phyloP scores from a whole-genome alignment of 2,888 invertebrate species.

The Oxycera nigricornis region DNA sequence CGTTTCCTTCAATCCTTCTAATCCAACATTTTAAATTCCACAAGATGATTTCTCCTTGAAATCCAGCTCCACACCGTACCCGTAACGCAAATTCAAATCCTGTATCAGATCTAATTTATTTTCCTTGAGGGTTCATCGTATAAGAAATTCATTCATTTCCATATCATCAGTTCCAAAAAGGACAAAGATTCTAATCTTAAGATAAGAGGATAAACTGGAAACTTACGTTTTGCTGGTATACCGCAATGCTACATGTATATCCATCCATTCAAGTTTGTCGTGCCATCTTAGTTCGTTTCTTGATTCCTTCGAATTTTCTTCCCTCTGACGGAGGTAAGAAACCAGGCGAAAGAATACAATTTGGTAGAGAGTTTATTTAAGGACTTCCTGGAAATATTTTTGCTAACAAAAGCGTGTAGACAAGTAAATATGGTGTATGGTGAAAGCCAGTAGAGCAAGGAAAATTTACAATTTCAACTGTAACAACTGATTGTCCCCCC shows the following conservation, averaged over 20 bases:
- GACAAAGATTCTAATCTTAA: slow-evolving; percentile 29
- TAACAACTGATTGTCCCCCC: no score
- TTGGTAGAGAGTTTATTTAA: slow-evolving; percentile 8
- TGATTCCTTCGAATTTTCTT: background rate
- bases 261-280: background rate
- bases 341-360: background rate
- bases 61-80: background rate
- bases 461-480: no score
- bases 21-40: no score
- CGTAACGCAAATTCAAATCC: background rate
- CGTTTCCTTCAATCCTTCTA: no score
- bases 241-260: background rate
- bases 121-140: background rate
- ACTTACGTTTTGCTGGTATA: slow-evolving; percentile 27
- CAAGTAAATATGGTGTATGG: no score
- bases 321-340: background rate
- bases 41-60: background rate
- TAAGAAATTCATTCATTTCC: slow-evolving; percentile 13
- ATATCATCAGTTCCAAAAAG: slow-evolving; percentile 35
- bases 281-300: background rate
- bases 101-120: slow-evolving; percentile 17
- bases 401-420: background rate
- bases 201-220: slow-evolving; percentile 30
- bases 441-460: no score
- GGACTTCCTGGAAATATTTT: background rate